Evolutionary conservation across 2,113 vertebrate species (phyloP).

Genomic region (Alouatta palliata): DNA sequence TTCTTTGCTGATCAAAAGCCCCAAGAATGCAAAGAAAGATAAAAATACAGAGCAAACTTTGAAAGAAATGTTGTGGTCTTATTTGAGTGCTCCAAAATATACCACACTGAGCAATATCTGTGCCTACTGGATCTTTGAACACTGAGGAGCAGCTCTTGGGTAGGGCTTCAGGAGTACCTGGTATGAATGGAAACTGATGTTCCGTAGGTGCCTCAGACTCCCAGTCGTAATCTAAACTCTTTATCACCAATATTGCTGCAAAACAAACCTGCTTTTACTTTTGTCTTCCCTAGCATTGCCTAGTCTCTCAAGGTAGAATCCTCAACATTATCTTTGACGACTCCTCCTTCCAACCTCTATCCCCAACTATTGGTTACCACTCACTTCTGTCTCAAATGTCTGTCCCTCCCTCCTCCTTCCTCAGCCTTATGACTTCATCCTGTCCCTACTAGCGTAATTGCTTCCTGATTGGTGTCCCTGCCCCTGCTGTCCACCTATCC

Average conservation of each 20-base stretch:
- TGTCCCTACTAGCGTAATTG: background rate
- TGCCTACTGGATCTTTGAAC: background rate
- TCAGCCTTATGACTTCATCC: background rate
- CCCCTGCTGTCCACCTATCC: background rate
- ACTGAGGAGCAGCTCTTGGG: background rate
- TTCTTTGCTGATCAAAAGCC: slow-evolving; percentile 52
- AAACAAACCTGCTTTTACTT: background rate
- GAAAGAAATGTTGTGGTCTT: slow-evolving; percentile 15
- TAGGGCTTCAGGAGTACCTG: background rate
- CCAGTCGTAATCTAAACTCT: background rate
- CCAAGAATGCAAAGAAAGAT: slow-evolving; percentile 29
- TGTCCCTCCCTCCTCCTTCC: background rate
- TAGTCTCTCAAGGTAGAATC: background rate
- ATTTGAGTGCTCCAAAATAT: background rate
- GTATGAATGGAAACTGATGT: background rate
- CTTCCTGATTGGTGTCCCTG: background rate
- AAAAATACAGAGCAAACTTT: slow-evolving; percentile 19
- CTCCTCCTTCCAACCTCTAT: background rate
- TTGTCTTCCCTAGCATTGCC: background rate
- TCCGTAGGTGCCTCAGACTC: background rate
- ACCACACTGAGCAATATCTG: background rate
- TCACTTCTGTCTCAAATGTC: background rate
- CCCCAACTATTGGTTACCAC: too few species aligned
- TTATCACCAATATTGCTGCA: background rate
- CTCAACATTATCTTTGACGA: too few species aligned